Evolutionary conservation across 92 coral and sea anemone species (phyloP), one percentile per base, ranked within the genome.

Genomic region (Actinernus sp.): DNA sequence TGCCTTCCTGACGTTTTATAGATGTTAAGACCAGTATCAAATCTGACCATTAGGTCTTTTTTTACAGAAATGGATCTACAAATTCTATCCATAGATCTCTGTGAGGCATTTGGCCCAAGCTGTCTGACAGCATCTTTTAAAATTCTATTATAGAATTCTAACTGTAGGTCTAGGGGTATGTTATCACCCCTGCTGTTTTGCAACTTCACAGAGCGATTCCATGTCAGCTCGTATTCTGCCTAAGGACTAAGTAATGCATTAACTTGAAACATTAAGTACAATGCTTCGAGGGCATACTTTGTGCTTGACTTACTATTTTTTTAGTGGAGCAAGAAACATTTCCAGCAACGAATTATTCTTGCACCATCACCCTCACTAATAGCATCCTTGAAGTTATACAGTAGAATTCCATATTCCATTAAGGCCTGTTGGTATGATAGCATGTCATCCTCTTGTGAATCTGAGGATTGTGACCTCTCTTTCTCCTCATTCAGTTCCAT

Each of bases 71-170:
- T 65, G 7, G 83, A 21, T 12, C 46, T 65, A 38, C 76, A 76
- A 23, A 76, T 76, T 31, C 83, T 53, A 68, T 58, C 65, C 25
- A 75, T 40, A 14, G 76, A 65, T 32, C 52, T 45, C 22, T 45
- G 21, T 24, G 73, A 52, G 25, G 88, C 83, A 73, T 73, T 62
- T 47, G 82, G 82, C 16, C 88, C 82, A 12, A 81, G 82, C 32
- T 81, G 58, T 54, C 55, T 81, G 16, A 81, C 65, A 1, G 60
- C 82, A 60, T 75, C 88, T 54, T 82, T 82, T 25, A 82, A 44
- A 36, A 51, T 34, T 36, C 75, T 66, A 45, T 82, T 75, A 41
- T 28, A 74, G 39, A 81, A 81, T 63, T 73, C 88, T 40, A 81
- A 65, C 20, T 54, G 76, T 22, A 73, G 52, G 61, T 38, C 59